Evolutionary conservation across 2,888 invertebrate species (phyloP).

Genomic region (Agapetus fuscipes): DNA sequence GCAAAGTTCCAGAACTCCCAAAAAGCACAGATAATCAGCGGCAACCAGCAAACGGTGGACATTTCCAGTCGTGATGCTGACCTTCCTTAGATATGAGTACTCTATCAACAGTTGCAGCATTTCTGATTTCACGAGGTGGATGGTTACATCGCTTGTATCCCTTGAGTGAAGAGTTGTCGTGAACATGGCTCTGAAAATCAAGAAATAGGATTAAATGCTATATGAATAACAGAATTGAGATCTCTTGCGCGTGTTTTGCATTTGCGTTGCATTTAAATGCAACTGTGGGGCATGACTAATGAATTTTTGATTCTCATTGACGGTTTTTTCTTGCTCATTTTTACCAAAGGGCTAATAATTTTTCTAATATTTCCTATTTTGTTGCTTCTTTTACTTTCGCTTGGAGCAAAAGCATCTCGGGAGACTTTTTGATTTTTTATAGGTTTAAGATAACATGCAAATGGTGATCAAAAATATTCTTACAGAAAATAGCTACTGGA

Average conservation of each 20-base stretch:
- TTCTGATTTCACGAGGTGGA: conserved; percentile 68
- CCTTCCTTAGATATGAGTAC: conserved; percentile 74
- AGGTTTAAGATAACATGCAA: too few relatives aligned
- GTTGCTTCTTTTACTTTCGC: too few relatives aligned
- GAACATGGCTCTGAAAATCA: conserved; percentile 59
- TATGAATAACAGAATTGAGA: background rate
- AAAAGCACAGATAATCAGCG: conserved; percentile 81
- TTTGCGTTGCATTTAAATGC: too few relatives aligned
- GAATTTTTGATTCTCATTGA: too few relatives aligned
- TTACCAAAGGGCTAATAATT: too few relatives aligned
- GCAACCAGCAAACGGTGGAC: conserved; percentile 73
- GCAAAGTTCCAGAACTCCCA: conserved; percentile 72
- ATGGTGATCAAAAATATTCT: conserved; percentile 26
- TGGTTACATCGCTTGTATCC: conserved; percentile 57
- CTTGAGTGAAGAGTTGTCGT: conserved; percentile 68
- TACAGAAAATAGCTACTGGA: conserved; percentile 89
- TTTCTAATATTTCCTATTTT: too few relatives aligned
- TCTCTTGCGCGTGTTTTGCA: too few relatives aligned
- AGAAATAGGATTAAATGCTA: background rate
- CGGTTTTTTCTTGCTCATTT: too few relatives aligned
- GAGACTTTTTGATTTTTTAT: too few relatives aligned
- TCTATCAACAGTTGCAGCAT: conserved; percentile 72
- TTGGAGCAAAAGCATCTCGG: too few relatives aligned
- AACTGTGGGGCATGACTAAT: too few relatives aligned
- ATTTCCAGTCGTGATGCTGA: conserved; percentile 66